A percentile compares a stretch with the other conserved stretches of the same genome.
Evolutionary conservation across 2,797 vertebrate species (phyloP).

Genomic region (Buceros bicornis): DNA sequence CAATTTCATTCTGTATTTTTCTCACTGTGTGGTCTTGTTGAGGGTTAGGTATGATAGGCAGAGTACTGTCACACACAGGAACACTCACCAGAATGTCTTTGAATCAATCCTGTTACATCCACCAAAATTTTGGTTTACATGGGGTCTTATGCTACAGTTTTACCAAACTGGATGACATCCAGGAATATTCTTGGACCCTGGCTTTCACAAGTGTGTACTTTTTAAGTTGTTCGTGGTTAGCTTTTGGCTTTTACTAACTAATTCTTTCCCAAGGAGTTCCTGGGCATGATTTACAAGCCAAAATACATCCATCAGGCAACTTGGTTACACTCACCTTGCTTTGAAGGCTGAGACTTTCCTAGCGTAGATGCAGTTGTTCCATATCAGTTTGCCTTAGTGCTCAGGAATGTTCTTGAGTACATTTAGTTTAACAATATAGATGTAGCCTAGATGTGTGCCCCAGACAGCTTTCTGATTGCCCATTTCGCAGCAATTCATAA

Average conservation of each 20-base stretch:
- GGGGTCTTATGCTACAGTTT: neutral
- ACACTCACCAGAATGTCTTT: neutral
- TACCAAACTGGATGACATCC: neutral
- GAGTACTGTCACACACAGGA: neutral
- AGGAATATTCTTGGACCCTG: neutral
- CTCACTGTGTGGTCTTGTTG: neutral
- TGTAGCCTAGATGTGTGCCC: neutral
- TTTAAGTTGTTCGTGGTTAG: neutral
- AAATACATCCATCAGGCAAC: neutral
- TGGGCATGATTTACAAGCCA: neutral
- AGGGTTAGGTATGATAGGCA: neutral
- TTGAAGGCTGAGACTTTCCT: neutral
- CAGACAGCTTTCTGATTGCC: neutral
- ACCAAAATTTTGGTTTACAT: neutral
- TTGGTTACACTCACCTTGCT: neutral
- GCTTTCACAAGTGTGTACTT: neutral
- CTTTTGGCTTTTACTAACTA: neutral
- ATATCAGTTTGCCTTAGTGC: neutral
- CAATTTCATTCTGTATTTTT: constrained; percentile 29
- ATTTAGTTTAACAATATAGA: neutral
- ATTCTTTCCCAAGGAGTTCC: neutral
- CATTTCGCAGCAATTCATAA: neutral
- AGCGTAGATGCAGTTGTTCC: neutral
- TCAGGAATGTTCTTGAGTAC: neutral
- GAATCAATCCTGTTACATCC: neutral